Evolutionary conservation across 2,888 invertebrate genomes (phyloP), one percentile per base, ranked within the genome.

Genomic region (Litoditis marina): DNA sequence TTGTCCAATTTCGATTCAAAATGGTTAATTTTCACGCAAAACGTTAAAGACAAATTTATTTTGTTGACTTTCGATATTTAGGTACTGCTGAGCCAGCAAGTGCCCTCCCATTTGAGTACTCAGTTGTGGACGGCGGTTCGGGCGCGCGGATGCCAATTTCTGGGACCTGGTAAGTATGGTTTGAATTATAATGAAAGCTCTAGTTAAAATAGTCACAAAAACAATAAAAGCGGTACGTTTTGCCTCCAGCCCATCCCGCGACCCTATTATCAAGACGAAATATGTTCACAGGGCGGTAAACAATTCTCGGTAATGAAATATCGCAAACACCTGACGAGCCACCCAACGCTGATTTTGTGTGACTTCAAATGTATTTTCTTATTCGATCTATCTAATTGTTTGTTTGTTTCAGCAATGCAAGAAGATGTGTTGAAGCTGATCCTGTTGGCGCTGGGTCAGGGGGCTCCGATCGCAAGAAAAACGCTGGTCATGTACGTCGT

Each of bases 91-190:
- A 92, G 92, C 81, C 93, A 94, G 84, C 95, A 96, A 87, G 94
- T 94, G 86, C 65, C 71, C 0, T 92, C 94, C 83, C 94, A 95
- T 84, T 86, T 95, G 49, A 89, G 90, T 63, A 92, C 94, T 7
- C 93, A 94, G 84, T 86, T 96, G 47, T 96, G 96, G 96, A 93
- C 94, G 46, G 94, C 95, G 30, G 94, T 96, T 11, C 87, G 96
- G 50, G 92, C 93, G 0, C 88, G 95, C 61, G 96, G 96, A 54
- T 98, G 96, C 83, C 96, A 98, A 85, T 96, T 98, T 86, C 88
- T 96, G 32, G 96, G 96, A 7, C 95, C 95, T 74, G 88, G 88
- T 88, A 80, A 71, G 22, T n/a, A n/a, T n/a, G n/a, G n/a, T 22
- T 36, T n/a, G n/a, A n/a, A n/a, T 30, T 58, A n/a, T n/a, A n/a